phyloP scores from a whole-genome alignment of 2,888 invertebrate genomes.

The Mythimna lalbum region DNA sequence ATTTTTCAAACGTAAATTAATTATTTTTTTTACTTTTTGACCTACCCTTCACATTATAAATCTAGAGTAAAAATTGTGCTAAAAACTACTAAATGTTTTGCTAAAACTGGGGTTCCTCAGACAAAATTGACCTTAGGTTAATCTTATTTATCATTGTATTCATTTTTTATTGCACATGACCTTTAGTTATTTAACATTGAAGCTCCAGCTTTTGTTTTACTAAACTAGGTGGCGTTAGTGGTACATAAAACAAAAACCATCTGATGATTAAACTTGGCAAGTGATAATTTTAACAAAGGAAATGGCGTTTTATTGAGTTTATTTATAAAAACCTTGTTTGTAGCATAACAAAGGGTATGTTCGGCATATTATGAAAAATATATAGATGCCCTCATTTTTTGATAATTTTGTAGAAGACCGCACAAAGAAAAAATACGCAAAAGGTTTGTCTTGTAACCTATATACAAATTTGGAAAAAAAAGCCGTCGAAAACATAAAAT shows the following conservation, averaged over 20 bases:
- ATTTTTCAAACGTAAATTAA: not conserved
- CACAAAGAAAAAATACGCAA: not conserved
- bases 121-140: slow-evolving; percentile 13
- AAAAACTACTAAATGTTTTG: slow-evolving; percentile 13
- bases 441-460: not conserved
- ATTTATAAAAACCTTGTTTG: not conserved
- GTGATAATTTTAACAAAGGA: slow-evolving; percentile 24
- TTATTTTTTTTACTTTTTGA: not conserved
- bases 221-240: slow-evolving; percentile 34
- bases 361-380: not conserved
- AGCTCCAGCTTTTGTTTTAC: not conserved
- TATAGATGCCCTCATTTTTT: not conserved
- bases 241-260: slow-evolving; percentile 15
- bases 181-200: slow-evolving; percentile 1
- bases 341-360: not conserved
- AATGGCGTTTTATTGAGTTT: slow-evolving; percentile 31
- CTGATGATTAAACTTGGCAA: slow-evolving; percentile 6
- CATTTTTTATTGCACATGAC: slow-evolving; percentile 6
- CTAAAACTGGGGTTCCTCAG: not conserved
- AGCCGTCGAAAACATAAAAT: slow-evolving; percentile 28
- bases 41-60: not conserved
- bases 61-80: not conserved
- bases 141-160: slow-evolving; percentile 9
- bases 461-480: slow-evolving; percentile 2
- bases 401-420: not conserved